Percentiles rank a stretch among this genome's conserved stretches.
These are phyloP conservation scores for Ceratothoa steindachneri DNA, from an alignment of 2,888 invertebrate species.

Conservation along the genomic window DNA sequence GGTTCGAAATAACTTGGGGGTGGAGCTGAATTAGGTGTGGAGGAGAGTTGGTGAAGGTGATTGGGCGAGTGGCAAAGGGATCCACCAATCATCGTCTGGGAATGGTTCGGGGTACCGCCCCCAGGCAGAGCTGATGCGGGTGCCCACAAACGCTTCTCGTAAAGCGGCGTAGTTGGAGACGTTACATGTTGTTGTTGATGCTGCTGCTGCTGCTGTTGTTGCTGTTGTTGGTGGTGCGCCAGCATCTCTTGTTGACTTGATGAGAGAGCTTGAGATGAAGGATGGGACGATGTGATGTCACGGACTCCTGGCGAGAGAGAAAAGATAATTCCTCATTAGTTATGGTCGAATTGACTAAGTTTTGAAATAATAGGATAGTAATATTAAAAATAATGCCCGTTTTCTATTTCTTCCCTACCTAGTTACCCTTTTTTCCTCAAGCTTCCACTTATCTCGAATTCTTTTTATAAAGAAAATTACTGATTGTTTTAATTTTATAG, in stretches of 20 bases:
- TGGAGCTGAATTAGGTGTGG: constrained; percentile 30
- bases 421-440: no score
- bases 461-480: no score
- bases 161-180: constrained; percentile 14
- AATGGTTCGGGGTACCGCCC: constrained; percentile 29
- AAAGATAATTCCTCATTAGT: no score
- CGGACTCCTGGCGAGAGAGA: not conserved
- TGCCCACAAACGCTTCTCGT: constrained; percentile 41
- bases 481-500: no score
- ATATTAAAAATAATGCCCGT: no score
- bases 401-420: no score
- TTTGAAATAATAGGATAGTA: no score
- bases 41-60: constrained; percentile 32
- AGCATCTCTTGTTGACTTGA: no score
- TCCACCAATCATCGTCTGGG: constrained; percentile 28
- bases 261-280: not conserved
- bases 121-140: constrained; percentile 30
- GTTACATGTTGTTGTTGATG: constrained; percentile 22
- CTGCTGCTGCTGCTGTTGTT: constrained; percentile 22
- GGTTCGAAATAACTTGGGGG: constrained; percentile 39
- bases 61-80: constrained; percentile 35
- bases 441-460: no score
- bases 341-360: no score
- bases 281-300: not conserved
- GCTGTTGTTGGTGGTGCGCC: constrained; percentile 24